phyloP scores from a whole-genome alignment of 2,888 invertebrate genomes.

The Eilema caniola region DNA sequence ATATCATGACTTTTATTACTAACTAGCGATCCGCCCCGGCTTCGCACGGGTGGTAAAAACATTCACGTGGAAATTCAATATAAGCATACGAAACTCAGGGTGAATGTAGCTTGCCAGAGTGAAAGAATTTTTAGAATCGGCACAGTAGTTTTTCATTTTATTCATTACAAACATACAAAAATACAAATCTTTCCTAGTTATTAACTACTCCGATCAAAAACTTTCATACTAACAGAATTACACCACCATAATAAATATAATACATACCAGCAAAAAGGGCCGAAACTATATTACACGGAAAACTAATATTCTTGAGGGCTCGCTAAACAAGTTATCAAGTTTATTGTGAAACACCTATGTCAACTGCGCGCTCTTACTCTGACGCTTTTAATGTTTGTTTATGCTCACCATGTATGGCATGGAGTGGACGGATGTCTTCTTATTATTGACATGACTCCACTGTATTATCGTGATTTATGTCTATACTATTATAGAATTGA shows the following conservation, averaged over 20 bases:
- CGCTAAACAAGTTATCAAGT: constrained; percentile 2
- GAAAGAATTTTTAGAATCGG: too few relatives aligned
- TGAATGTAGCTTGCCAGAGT: too few relatives aligned
- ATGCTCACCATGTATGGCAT: background rate
- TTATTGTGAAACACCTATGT: constrained; percentile 2
- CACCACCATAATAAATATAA: background rate
- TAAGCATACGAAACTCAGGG: too few relatives aligned
- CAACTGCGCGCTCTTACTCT: background rate
- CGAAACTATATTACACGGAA: constrained; percentile 1
- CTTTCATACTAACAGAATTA: background rate
- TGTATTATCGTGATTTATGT: too few relatives aligned
- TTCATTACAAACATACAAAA: too few relatives aligned
- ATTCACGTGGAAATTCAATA: too few relatives aligned
- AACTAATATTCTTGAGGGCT: constrained; percentile 4
- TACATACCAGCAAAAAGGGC: background rate
- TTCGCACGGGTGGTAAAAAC: too few relatives aligned
- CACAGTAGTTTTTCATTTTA: too few relatives aligned
- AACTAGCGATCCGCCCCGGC: too few relatives aligned
- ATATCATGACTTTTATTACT: background rate
- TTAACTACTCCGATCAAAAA: background rate
- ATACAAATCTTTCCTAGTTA: too few relatives aligned
- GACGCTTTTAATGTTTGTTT: background rate
- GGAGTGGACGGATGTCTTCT: background rate
- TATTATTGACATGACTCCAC: background rate
- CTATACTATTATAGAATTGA: too few relatives aligned